Base-by-base conservation (phyloP, 2,888 invertebrate species). In the Punctoribates punctum region DNA sequence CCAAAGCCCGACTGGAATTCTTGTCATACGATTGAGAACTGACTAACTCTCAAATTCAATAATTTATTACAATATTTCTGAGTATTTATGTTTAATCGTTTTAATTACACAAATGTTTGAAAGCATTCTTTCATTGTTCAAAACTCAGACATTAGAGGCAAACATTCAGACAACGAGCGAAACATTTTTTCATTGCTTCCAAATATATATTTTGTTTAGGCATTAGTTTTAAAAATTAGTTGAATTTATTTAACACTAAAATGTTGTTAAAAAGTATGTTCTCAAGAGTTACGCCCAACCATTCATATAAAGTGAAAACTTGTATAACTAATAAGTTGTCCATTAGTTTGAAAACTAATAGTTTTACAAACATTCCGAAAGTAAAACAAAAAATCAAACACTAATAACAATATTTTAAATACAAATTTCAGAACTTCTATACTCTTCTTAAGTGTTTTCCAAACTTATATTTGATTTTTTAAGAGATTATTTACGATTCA, bases 231-330 rank as follows among this genome's bases (percentile, higher is more conserved):
- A 11, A 42, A 70, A 67, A 60, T n/a, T 27, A 17, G 27, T 25
- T 60, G 5, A 13, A 25, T 60, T 67, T 38, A 20, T 67, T 72
- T 42, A 48, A 11, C 46, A 46, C 46, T 46, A 72, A 72, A 48
- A 48, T 20, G 11, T 38, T 65, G 34, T 65, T 72, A 25, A 72
- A 72, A 72, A 42, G 38, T 67, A 23, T 72, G n/a, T 72, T 42
- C 72, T 72, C 72, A 38, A 17, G 46, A 46, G 46, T 67, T n/a
- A 72, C 72, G 72, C 72, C 72, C 72, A 72, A 72, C 48, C 72
- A 72, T 72, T 46, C 72, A 48, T 72, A 48, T 72, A 29, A 23
- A 38, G 42, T 72, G 72, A 46, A 72, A 72, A 48, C 48, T 72
- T 72, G 48, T 72, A 67, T 67, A 42, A 25, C 25, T 72, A 20